Evolutionary conservation across 2,113 vertebrate species (phyloP).

Genomic region (Phocoena phocoena): DNA sequence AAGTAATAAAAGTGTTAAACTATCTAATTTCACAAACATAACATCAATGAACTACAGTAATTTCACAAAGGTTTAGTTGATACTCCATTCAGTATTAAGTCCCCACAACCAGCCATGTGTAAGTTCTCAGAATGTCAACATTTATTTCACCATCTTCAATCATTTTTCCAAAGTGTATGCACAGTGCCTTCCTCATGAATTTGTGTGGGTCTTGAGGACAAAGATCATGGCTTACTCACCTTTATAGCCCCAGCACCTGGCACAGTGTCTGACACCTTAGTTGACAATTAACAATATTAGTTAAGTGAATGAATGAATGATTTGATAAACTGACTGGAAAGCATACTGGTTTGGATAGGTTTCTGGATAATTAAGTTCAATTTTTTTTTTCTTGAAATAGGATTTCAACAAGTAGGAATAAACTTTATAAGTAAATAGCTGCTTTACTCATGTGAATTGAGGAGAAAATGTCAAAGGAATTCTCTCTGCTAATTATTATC

Average conservation of each 20-base stretch:
- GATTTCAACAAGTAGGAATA: background rate
- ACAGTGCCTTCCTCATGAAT: background rate
- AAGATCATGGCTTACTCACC: background rate
- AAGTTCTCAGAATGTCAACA: background rate
- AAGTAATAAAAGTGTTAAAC: background rate
- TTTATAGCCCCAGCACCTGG: background rate
- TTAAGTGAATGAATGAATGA: background rate
- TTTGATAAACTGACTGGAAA: background rate
- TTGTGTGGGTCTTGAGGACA: background rate
- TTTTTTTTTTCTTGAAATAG: background rate
- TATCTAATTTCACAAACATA: background rate
- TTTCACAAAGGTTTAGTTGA: background rate
- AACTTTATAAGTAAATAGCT: background rate
- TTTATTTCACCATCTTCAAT: background rate
- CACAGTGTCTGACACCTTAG: background rate
- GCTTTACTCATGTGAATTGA: background rate
- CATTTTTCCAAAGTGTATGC: background rate
- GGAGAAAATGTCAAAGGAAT: background rate
- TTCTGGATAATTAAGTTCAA: background rate
- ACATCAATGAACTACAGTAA: background rate
- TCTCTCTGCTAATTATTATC: background rate
- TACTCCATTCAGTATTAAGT: background rate
- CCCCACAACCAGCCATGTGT: background rate
- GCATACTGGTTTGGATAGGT: background rate
- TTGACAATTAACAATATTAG: background rate